Evolutionary conservation across 2,888 invertebrate species (phyloP).

Genomic region (Sipha maydis): DNA sequence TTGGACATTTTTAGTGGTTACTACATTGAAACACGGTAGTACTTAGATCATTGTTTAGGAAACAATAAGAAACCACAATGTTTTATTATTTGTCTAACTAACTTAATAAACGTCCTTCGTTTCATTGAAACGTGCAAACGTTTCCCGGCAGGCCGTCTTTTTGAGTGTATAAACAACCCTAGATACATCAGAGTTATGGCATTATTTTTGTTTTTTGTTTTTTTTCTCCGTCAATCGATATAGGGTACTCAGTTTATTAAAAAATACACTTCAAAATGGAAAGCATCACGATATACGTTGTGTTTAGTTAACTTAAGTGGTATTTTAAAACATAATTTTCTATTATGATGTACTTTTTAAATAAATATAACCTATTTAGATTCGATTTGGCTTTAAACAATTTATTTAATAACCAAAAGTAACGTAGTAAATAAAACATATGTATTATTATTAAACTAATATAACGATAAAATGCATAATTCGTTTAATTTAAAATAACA

Average conservation of each 20-base stretch:
- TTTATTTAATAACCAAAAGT: too few relatives aligned
- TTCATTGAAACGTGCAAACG: background rate
- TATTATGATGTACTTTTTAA: slow-evolving; percentile 1
- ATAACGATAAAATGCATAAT: background rate
- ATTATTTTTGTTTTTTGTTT: background rate
- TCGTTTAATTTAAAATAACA: background rate
- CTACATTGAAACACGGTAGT: background rate
- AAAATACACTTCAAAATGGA: slow-evolving; percentile 1
- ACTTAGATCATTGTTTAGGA: slow-evolving; percentile 29
- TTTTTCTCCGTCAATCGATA: slow-evolving; percentile 33
- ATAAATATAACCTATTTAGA: too few relatives aligned
- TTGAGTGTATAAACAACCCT: slow-evolving; percentile 39
- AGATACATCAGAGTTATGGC: background rate
- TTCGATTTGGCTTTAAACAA: too few relatives aligned
- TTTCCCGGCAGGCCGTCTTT: slow-evolving; percentile 1
- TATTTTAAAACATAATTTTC: background rate
- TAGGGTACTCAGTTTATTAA: slow-evolving; percentile 35
- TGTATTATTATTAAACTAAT: too few relatives aligned
- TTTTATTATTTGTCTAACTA: slow-evolving; percentile 49
- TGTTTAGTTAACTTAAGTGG: slow-evolving; percentile 2
- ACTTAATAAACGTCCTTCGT: slow-evolving; percentile 34
- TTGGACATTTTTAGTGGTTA: slow-evolving; percentile 26
- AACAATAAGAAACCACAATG: slow-evolving; percentile 47
- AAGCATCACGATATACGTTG: background rate
- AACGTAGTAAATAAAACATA: too few relatives aligned